These are phyloP conservation scores for Pseudococcus jackbeardsleyi DNA, from an alignment of 2,888 invertebrate species.

Conservation along the genomic window DNA sequence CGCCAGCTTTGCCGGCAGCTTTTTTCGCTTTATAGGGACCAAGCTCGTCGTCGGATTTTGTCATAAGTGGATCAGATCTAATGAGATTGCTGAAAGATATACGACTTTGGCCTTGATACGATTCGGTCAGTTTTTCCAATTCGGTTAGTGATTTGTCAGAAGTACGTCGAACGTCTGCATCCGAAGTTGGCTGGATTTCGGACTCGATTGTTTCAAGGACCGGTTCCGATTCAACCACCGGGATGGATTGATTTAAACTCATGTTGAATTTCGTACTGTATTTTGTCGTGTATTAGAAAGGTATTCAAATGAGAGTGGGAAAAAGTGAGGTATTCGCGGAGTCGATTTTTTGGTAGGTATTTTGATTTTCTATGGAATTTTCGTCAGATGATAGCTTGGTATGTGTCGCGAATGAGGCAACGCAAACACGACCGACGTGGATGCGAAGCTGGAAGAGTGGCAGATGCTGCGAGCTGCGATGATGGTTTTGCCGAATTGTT, in stretches of 20 bases:
- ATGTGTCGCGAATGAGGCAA: too few species aligned
- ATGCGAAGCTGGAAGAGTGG: not conserved
- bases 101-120: not conserved
- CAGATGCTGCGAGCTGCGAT: not conserved
- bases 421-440: not conserved
- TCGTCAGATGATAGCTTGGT: not conserved
- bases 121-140: not conserved
- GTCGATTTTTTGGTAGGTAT: not conserved
- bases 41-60: not conserved
- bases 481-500: not conserved
- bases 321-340: not conserved
- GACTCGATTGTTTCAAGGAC: not conserved
- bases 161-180: not conserved
- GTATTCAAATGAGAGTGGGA: not conserved
- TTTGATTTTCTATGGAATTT: slow-evolving; percentile 24
- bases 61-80: not conserved
- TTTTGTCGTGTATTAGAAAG: not conserved
- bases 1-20: not conserved
- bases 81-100: not conserved
- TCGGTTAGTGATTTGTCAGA: not conserved
- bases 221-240: not conserved
- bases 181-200: not conserved
- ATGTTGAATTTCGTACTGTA: not conserved
- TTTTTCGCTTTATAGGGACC: not conserved
- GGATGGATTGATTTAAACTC: not conserved